Conservation (phyloP, 2,888 invertebrate genomes). For the Abscondita cerata region DNA sequence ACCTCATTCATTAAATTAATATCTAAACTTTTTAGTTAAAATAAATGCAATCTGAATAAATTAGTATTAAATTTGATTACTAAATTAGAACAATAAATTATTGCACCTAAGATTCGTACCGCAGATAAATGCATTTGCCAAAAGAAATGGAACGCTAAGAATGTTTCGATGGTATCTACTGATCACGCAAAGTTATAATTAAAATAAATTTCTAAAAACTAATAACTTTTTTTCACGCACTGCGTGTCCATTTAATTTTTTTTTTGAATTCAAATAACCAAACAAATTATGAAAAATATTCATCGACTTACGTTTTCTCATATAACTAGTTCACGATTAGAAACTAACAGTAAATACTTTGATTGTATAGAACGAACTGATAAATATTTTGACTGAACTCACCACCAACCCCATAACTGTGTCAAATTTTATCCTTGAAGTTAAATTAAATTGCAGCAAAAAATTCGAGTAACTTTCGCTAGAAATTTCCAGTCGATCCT, state of each 20-base stretch:
- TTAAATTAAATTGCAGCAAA: slow-evolving; percentile 21
- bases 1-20: no score
- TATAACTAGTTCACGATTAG: no score
- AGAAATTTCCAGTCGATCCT: neutral
- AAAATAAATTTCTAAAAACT: neutral
- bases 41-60: no score
- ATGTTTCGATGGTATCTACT: neutral
- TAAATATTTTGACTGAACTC: slow-evolving; percentile 29
- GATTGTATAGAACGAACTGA: no score
- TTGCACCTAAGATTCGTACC: neutral
- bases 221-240: neutral
- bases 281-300: no score
- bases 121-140: no score
- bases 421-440: slow-evolving; percentile 28
- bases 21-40: no score
- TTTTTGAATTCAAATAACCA: no score
- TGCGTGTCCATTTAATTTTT: slow-evolving; percentile 3
- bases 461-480: slow-evolving; percentile 16
- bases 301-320: no score
- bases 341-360: slow-evolving; percentile 24
- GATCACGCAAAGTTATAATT: slow-evolving; percentile 1
- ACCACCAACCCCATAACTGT: slow-evolving; percentile 25
- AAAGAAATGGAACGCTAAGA: neutral
- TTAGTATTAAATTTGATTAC: no score
- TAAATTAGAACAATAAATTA: no score